A percentile compares a stretch with the other conserved stretches of the same genome.
Evolutionary conservation across 1,140 invertebrate genomes (phyloP).

Genomic region (Bilobella aurantiaca): DNA sequence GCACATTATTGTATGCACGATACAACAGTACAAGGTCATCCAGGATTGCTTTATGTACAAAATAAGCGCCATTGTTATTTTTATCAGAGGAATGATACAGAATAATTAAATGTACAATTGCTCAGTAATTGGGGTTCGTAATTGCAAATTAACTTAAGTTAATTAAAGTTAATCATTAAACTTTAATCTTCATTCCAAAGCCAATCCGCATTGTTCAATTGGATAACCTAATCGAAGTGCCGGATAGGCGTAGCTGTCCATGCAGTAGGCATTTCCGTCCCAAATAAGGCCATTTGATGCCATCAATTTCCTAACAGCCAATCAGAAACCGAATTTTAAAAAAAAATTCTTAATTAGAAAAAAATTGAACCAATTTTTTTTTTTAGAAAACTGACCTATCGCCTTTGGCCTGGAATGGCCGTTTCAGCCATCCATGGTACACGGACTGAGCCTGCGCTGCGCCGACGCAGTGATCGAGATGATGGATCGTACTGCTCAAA

Average conservation of each 20-base stretch:
- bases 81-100: too few species aligned
- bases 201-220: conserved; percentile 25
- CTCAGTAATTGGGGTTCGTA: too few species aligned
- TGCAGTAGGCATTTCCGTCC: conserved; percentile 23
- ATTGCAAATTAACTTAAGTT: too few species aligned
- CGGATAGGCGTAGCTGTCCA: conserved; percentile 15
- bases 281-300: conserved; percentile 14
- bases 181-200: neutral
- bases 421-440: conserved; percentile 24
- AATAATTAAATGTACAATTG: too few species aligned
- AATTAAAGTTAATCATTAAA: too few species aligned
- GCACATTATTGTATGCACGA: too few species aligned
- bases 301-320: neutral
- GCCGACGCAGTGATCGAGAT: conserved; percentile 24
- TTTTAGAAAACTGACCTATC: neutral
- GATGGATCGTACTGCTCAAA: neutral
- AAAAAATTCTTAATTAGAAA: neutral
- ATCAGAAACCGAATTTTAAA: neutral
- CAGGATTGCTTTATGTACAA: too few species aligned
- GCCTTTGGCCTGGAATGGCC: conserved; percentile 5
- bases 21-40: too few species aligned
- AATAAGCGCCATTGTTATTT: too few species aligned
- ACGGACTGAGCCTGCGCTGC: conserved; percentile 19
- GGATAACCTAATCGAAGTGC: conserved; percentile 12
- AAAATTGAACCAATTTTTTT: neutral